Percentiles rank a stretch among this genome's conserved stretches.
Evolutionary conservation across 2,888 invertebrate species (phyloP).

Genomic region (Cryptocephalus moraei): DNA sequence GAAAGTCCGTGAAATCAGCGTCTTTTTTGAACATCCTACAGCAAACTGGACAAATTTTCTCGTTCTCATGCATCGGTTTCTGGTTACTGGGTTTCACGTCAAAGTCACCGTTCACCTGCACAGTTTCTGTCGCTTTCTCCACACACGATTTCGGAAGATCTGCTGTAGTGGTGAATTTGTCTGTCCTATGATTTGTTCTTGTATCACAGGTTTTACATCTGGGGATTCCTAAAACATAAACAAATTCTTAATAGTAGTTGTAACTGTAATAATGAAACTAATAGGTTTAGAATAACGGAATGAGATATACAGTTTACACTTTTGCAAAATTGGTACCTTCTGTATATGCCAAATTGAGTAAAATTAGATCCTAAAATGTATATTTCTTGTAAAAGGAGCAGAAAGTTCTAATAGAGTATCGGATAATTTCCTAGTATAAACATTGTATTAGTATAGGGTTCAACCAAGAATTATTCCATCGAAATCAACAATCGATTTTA

Average conservation of each 20-base stretch:
- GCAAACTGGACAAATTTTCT: conserved; percentile 68
- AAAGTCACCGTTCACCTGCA: conserved; percentile 6
- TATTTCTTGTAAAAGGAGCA: no score
- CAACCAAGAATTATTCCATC: no score
- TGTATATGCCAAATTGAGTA: no score
- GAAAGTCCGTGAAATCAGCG: conserved; percentile 53
- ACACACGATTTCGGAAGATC: conserved; percentile 15
- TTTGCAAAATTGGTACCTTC: no score
- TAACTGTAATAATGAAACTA: no score
- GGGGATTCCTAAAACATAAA: conserved; percentile 15
- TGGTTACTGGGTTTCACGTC: conserved; percentile 4
- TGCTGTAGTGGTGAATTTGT: conserved; percentile 18
- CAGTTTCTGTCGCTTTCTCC: conserved; percentile 15
- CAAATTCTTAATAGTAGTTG: conserved; percentile 1
- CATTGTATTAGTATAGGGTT: no score
- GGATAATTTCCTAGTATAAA: no score
- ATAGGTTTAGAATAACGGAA: no score
- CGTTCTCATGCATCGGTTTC: conserved; percentile 22
- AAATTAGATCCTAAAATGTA: no score
- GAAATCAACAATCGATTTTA: no score
- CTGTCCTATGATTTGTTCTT: conserved; percentile 9
- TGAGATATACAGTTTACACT: no score
- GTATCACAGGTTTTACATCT: conserved; percentile 15
- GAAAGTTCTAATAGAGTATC: no score
- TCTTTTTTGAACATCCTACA: conserved; percentile 50